Base-by-base conservation (phyloP, 2,888 invertebrate species). In the Chalcosyrphus nemorum region DNA sequence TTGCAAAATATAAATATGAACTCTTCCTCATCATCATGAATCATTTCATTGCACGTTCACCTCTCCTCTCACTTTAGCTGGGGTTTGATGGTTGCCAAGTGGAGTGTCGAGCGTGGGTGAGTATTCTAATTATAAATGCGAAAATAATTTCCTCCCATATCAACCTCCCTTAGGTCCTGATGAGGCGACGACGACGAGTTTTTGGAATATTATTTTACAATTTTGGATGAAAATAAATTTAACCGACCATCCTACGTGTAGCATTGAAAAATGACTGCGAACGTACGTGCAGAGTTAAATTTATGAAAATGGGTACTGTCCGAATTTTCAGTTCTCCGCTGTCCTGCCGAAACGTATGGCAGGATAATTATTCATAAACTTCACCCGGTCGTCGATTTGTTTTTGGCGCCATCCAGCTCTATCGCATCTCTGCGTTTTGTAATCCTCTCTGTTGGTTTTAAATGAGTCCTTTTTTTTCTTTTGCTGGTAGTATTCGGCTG, bases 101-200 rank as follows among this genome's bases (percentile, higher is more conserved):
- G 38, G 38, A 4, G 13, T n/a, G n/a, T n/a, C n/a, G n/a, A n/a
- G n/a, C n/a, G 61, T 47, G 66, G 38, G 56, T 63, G 61, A 65
- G 50, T 65, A 75, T 84, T 65, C 84, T 84, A 84, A 84, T 84
- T 84, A 74, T 80, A 84, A 84, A 84, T 84, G 74, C 74, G 80
- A 80, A 78, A 80, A 78, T 84, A 84, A 84, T 80, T 84, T 84
- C 78, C 84, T 75, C 74, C 63, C 15, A 74, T 50, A 68, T 78
- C 66, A 72, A 41, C 19, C 43, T 3, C 38, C n/a, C 29, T 4
- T 0, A 1, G 32, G 9, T 24, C 24, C 38, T 38, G n/a, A 43
- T 19, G 21, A 43, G 68, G 41, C 21, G 21, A 52, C 43, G 43
- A 52, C 43, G 43, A 52, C 27, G 43, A 65, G 45, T 66, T 77